phyloP scores from a whole-genome alignment of 2,888 invertebrate species.

The Lathronympha strigana region DNA sequence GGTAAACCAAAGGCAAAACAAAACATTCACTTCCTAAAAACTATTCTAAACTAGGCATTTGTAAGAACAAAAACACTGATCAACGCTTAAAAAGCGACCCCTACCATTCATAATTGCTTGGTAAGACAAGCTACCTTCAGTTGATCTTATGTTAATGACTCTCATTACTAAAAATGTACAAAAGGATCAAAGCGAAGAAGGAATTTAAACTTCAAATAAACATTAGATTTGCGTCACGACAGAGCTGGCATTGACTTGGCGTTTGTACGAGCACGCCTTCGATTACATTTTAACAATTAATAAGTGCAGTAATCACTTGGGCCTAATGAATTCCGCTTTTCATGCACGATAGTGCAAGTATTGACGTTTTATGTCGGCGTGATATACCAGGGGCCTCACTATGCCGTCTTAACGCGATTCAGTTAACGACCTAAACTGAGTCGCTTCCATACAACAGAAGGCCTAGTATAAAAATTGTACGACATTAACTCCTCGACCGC shows the following conservation, averaged over 20 bases:
- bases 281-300: conserved; percentile 41
- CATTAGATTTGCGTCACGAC: conserved; percentile 33
- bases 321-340: conserved; percentile 43
- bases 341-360: conserved; percentile 34
- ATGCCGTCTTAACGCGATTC: too few species aligned
- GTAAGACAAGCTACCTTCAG: neutral
- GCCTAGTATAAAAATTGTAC: too few species aligned
- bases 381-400: too few species aligned
- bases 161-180: conserved; percentile 14
- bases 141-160: neutral
- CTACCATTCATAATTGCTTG: too few species aligned
- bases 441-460: too few species aligned
- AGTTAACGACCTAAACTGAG: too few species aligned
- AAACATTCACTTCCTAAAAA: too few species aligned
- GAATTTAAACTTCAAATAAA: conserved; percentile 39
- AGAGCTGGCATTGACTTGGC: conserved; percentile 42
- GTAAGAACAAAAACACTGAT: too few species aligned
- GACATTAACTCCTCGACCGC: too few species aligned
- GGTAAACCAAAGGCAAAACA: too few species aligned
- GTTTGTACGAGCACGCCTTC: conserved; percentile 41
- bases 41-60: too few species aligned
- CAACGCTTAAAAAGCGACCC: too few species aligned
- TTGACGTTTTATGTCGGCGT: conserved; percentile 8
- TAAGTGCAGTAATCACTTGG: conserved; percentile 40
- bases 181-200: conserved; percentile 14